Evolutionary conservation across 2,113 vertebrate genomes (phyloP).

Genomic region (Oceanodroma tethys): DNA sequence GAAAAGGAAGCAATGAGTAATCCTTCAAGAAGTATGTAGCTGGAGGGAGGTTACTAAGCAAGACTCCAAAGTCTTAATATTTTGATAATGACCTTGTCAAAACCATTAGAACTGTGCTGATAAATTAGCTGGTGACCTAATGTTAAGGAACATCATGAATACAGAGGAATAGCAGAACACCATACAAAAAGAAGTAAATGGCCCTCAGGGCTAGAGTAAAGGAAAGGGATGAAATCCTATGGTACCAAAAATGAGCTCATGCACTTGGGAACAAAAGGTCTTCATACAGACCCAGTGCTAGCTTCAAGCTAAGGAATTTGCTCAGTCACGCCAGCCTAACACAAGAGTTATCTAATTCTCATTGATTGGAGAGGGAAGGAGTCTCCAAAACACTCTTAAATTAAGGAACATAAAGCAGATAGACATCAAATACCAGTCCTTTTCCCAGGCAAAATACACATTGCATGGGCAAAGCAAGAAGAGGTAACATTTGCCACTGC

Average conservation of each 20-base stretch:
- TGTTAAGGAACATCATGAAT: constrained; percentile 11
- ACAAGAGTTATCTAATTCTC: background rate
- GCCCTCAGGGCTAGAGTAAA: background rate
- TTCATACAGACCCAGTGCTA: background rate
- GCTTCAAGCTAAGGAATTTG: background rate
- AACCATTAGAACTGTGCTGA: constrained; percentile 4
- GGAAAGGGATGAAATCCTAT: background rate
- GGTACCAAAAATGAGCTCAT: constrained; percentile 14
- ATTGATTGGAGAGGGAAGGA: background rate
- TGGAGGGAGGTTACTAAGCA: constrained; percentile 10
- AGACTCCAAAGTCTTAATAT: constrained; percentile 49
- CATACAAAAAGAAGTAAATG: background rate
- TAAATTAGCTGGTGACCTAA: constrained; percentile 40
- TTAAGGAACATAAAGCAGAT: background rate
- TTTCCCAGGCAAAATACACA: background rate
- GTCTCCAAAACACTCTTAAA: background rate
- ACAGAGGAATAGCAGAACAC: background rate
- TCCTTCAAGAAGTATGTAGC: constrained; percentile 12
- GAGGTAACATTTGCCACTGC: background rate
- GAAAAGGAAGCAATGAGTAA: constrained; percentile 56
- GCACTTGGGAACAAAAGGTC: background rate
- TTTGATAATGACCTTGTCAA: constrained; percentile 54
- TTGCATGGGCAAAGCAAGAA: background rate
- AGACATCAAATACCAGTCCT: background rate
- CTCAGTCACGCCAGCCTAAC: background rate